phyloP scores from a whole-genome alignment of 1,140 invertebrate genomes.

The Thrips palmi region DNA sequence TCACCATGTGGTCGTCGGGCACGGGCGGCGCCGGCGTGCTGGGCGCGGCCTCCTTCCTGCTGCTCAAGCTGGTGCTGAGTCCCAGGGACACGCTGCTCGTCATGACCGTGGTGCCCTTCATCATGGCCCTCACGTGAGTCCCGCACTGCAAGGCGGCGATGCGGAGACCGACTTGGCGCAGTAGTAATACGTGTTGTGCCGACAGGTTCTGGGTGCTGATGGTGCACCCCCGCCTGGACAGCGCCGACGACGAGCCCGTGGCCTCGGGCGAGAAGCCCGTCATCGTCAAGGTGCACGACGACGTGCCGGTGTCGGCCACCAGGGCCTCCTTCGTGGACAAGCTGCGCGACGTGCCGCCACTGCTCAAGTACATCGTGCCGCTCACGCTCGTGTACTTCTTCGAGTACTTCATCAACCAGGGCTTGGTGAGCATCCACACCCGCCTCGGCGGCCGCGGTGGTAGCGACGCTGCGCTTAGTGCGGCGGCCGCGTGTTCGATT shows the following conservation, averaged over 20 bases:
- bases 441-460: too few relatives aligned
- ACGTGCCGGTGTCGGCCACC: too few relatives aligned
- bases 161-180: too few relatives aligned
- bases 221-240: too few relatives aligned
- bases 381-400: conserved; percentile 63
- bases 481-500: too few relatives aligned
- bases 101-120: conserved; percentile 51
- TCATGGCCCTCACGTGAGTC: conserved; percentile 37
- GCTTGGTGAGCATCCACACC: conserved; percentile 45
- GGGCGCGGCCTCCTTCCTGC: conserved; percentile 57
- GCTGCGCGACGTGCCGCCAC: conserved; percentile 33
- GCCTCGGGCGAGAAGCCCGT: too few relatives aligned
- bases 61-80: conserved; percentile 36
- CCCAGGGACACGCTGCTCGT: conserved; percentile 43
- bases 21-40: conserved; percentile 68
- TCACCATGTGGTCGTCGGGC: conserved; percentile 72
- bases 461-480: too few relatives aligned
- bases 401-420: conserved; percentile 86
- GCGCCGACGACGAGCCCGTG: too few relatives aligned
- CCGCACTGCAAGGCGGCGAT: too few relatives aligned
- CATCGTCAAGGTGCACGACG: too few relatives aligned
- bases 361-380: conserved; percentile 67
- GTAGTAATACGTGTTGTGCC: too few relatives aligned
- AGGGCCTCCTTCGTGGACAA: conserved; percentile 34
- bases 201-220: too few relatives aligned